Evolutionary conservation across 2,888 invertebrate genomes (phyloP).

Genomic region (Agonum fuliginosum): DNA sequence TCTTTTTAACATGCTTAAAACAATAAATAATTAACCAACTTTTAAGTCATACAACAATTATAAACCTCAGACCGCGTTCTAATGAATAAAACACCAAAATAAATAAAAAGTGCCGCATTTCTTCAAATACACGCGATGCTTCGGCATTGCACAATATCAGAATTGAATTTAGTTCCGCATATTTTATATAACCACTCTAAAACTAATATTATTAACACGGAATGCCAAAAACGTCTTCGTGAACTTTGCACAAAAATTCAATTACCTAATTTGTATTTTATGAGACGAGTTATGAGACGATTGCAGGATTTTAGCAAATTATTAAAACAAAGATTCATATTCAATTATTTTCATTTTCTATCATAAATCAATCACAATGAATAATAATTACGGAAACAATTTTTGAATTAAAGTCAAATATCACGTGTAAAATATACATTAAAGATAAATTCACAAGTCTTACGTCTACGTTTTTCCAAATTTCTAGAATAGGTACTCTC

Average conservation of each 20-base stretch:
- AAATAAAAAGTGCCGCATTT: slow-evolving; percentile 19
- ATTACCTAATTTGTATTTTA: slow-evolving; percentile 2
- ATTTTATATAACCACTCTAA: slow-evolving; percentile 47
- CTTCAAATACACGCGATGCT: slow-evolving; percentile 35
- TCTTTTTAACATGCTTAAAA: slow-evolving; percentile 2
- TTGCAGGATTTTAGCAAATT: slow-evolving; percentile 9
- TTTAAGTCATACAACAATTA: slow-evolving; percentile 18
- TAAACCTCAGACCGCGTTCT: background rate
- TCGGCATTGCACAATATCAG: slow-evolving; percentile 35
- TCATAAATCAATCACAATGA: too few species aligned
- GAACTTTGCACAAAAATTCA: background rate
- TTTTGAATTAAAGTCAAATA: too few species aligned
- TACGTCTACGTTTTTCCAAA: too few species aligned
- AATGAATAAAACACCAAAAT: slow-evolving; percentile 14
- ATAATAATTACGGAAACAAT: too few species aligned
- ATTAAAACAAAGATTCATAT: too few species aligned
- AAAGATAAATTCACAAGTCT: too few species aligned
- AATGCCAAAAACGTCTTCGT: slow-evolving; percentile 39
- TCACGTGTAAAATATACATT: too few species aligned
- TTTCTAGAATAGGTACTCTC: too few species aligned
- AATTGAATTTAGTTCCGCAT: slow-evolving; percentile 43
- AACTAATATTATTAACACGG: background rate
- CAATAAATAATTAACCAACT: slow-evolving; percentile 33
- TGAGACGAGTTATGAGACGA: background rate
- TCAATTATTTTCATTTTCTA: too few species aligned